A percentile compares a stretch with the other conserved stretches of the same genome.
These are phyloP conservation scores for Lydus trimaculatus DNA, from an alignment of 2,888 invertebrate genomes.

Conservation along the genomic window DNA sequence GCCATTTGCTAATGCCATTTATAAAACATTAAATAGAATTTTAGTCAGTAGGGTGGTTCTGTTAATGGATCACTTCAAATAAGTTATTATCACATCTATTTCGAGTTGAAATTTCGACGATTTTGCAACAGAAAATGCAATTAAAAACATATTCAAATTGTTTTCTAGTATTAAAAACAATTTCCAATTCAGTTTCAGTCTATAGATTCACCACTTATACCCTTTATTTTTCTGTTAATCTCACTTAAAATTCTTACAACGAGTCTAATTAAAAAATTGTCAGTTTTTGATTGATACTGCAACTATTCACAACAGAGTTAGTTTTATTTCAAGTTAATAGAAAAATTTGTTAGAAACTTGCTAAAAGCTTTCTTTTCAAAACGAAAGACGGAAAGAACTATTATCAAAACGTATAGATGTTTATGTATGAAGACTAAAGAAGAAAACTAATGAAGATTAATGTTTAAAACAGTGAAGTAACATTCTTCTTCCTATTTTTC, in stretches of 20 bases:
- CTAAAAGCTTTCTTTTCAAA: neutral
- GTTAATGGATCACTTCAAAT: constrained; percentile 46
- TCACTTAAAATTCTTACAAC: neutral
- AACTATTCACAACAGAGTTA: neutral
- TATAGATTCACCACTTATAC: neutral
- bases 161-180: constrained; percentile 6
- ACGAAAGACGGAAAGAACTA: neutral
- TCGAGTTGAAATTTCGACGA: constrained; percentile 30
- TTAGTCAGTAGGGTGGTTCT: constrained; percentile 30
- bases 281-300: neutral
- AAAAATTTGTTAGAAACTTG: constrained; percentile 35
- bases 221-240: neutral
- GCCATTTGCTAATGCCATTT: constrained; percentile 42
- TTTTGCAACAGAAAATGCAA: constrained; percentile 23
- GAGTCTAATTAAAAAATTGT: neutral
- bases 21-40: constrained; percentile 45
- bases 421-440: neutral
- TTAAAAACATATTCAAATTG: constrained; percentile 20
- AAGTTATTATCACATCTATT: constrained; percentile 43
- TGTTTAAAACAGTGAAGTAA: neutral
- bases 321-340: constrained; percentile 11
- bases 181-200: neutral
- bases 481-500: constrained; percentile 1
- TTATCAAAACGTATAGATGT: neutral
- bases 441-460: constrained; percentile 5